Evolutionary conservation across 2,888 invertebrate genomes (phyloP).

Genomic region (Epistrophella euchroma): DNA sequence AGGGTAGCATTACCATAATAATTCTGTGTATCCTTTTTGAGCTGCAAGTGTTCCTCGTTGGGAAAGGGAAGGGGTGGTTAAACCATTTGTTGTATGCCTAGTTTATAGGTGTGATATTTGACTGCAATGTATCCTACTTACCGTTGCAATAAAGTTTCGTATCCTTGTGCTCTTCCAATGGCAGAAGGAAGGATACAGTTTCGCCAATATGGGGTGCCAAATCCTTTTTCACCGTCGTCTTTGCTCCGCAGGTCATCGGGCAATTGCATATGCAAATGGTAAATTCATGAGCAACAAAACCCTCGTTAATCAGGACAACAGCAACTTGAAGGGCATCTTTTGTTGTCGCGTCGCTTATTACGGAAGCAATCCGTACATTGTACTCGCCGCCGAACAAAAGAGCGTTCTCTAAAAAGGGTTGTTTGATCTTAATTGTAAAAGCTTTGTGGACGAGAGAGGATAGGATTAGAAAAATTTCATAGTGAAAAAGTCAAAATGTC

Average conservation of each 20-base stretch:
- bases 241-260: slow-evolving; percentile 74
- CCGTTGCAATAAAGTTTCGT: slow-evolving; percentile 79
- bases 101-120: not conserved
- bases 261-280: slow-evolving; percentile 79
- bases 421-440: slow-evolving; percentile 79
- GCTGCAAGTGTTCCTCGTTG: not conserved
- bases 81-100: not conserved
- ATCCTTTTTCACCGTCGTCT: slow-evolving; percentile 77
- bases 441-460: slow-evolving; percentile 70
- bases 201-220: slow-evolving; percentile 78
- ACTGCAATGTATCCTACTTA: slow-evolving; percentile 63
- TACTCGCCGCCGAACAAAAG: slow-evolving; percentile 74
- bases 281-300: slow-evolving; percentile 76
- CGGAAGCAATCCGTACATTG: slow-evolving; percentile 78
- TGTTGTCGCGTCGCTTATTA: slow-evolving; percentile 80
- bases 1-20: slow-evolving; percentile 40
- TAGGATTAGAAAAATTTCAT: not conserved
- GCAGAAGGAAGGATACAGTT: slow-evolving; percentile 79
- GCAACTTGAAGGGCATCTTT: slow-evolving; percentile 79
- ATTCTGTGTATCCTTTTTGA: slow-evolving; percentile 2
- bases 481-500: not conserved
- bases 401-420: slow-evolving; percentile 80
- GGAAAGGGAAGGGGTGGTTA: not conserved
- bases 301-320: slow-evolving; percentile 79
- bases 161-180: slow-evolving; percentile 76